Evolutionary conservation across 2,888 invertebrate genomes (phyloP), one percentile per base, ranked within the genome.

Genomic region (Polyommatus icarus): DNA sequence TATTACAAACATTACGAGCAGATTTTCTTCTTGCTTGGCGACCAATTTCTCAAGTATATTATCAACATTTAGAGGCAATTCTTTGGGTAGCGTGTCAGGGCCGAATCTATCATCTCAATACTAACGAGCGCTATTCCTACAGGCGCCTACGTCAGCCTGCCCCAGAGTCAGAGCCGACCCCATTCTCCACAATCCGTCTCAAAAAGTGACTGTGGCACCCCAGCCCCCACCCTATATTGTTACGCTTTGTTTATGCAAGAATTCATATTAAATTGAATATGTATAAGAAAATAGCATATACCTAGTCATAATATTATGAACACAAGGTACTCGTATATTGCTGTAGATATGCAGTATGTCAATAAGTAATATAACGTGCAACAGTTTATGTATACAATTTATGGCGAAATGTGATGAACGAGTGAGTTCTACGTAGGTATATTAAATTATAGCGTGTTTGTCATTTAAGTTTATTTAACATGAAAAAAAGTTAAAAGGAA

Each of bases 91-190:
- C 46, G 72, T 73, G 46, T 73, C 72, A 73, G 12, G 72, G 72
- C 46, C 40, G 46, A 73, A 73, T 73, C 40, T n/a, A 73, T 73
- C 72, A 73, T 73, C 46, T 72, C 72, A 24, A 72, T 15, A 36
- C 40, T 73, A 46, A 24, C 46, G 72, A 73, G 46, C 24, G 72
- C 10, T n/a, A 40, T 20, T 72, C 29, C 29, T 29, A 15, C 29
- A 29, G 67, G 67, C 67, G 67, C 24, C 67, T 67, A 67, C 67
- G 67, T 67, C 29, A 29, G 29, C 67, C 61, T 59, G 61, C 24
- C 24, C 24, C 24, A 24, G 24, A 24, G 29, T 20, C 20, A 12
- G 29, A 15, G 5, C 3, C 20, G 24, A 3, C 20, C 61, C 24
- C 29, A 67, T 29, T 67, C 5, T 18, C 67, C 20, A 59, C 50